These are phyloP conservation scores for Zaprionus capensis DNA, from an alignment of 1,140 invertebrate species.

Conservation along the genomic window DNA sequence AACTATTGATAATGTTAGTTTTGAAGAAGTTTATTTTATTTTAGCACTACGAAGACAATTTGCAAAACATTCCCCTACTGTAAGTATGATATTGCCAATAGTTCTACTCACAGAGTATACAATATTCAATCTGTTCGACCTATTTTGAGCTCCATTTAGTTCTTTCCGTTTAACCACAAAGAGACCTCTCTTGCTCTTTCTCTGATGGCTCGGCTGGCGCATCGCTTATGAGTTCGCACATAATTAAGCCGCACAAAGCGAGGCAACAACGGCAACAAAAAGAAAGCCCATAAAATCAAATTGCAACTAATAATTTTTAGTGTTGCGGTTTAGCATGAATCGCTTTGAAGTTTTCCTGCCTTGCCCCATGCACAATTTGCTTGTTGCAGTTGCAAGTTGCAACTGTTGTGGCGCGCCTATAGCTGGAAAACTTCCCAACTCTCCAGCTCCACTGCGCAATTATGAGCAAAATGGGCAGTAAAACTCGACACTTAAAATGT, in stretches of 20 bases:
- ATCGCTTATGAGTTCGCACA: slow-evolving; percentile 62
- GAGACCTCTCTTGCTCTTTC: background rate
- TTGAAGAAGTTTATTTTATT: too few relatives aligned
- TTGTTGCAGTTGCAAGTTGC: slow-evolving; percentile 15
- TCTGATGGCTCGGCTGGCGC: background rate
- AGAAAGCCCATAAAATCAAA: slow-evolving; percentile 61
- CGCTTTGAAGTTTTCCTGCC: slow-evolving; percentile 34
- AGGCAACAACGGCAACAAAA: slow-evolving; percentile 15
- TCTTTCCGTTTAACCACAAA: background rate
- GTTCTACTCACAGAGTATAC: background rate
- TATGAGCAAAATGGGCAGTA: slow-evolving; percentile 61
- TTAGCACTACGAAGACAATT: too few relatives aligned
- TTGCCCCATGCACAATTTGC: slow-evolving; percentile 10
- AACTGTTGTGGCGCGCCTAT: background rate
- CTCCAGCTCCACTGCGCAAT: slow-evolving; percentile 54
- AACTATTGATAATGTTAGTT: too few relatives aligned
- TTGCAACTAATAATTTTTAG: slow-evolving; percentile 65
- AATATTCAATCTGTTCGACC: slow-evolving; percentile 3
- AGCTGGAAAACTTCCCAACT: background rate
- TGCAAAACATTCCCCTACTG: background rate
- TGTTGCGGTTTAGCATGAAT: slow-evolving; percentile 15
- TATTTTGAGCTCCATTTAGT: background rate
- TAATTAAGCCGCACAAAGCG: slow-evolving; percentile 71
- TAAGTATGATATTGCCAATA: background rate
- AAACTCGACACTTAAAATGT: slow-evolving; percentile 18